phyloP scores from a whole-genome alignment of 2,797 vertebrate species.

The Acrocephalus scirpaceus region DNA sequence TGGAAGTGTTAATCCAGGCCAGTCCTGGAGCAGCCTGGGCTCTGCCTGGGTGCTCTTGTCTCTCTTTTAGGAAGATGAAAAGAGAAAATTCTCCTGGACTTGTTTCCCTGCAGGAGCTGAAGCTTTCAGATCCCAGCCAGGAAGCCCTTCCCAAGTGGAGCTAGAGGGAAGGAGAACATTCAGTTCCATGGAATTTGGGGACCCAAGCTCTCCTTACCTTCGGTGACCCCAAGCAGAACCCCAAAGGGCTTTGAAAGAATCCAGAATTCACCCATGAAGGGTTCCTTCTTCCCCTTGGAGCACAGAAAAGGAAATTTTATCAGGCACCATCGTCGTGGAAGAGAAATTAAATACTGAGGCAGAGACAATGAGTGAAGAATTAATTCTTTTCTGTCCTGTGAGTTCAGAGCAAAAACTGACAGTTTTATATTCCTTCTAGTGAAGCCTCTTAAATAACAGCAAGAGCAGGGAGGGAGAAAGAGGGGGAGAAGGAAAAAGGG shows the following conservation, averaged over 20 bases:
- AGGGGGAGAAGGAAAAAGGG: background rate
- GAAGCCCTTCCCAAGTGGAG: background rate
- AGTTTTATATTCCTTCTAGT: background rate
- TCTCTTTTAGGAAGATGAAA: background rate
- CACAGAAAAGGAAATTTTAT: background rate
- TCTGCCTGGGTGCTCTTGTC: background rate
- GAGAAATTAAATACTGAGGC: background rate
- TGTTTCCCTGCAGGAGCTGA: background rate
- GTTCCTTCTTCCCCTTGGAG: background rate
- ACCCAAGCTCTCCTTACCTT: background rate
- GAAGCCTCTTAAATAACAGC: background rate
- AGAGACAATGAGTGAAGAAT: background rate
- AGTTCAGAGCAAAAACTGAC: background rate
- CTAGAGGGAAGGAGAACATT: background rate
- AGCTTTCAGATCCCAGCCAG: background rate
- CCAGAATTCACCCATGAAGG: background rate
- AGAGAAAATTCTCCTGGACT: background rate
- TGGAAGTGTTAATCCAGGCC: background rate
- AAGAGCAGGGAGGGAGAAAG: background rate
- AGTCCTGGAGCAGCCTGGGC: background rate
- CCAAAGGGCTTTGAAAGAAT: background rate
- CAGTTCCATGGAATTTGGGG: accelerated
- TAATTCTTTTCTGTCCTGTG: background rate
- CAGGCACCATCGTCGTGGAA: background rate
- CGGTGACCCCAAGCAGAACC: background rate